Base-by-base conservation (phyloP, 1,140 invertebrate species). In the Drosophila saltans region DNA sequence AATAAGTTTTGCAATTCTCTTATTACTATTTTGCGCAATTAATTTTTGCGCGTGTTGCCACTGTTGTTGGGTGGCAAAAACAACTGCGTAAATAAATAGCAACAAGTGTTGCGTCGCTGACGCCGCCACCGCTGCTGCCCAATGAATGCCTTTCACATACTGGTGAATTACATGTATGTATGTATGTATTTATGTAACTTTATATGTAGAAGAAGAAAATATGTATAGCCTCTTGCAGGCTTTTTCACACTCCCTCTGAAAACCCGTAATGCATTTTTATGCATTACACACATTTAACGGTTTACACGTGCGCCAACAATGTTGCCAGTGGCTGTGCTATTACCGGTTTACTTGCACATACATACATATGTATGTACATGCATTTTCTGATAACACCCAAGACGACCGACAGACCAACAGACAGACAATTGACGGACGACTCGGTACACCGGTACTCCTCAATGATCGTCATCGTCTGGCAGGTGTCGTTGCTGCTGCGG, bases 21-120 rank as follows among this genome's bases (percentile, higher is more conserved):
- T 41, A 10, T 55, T 58, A 57, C 45, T 11, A 72, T 60, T 76
- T 85, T 72, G 65, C 40, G 43, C 75, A 85, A 84, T 75, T 71
- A 66, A 60, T 56, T 63, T 85, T 78, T 84, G 60, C 62, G 78
- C 59, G 63, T 73, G 60, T 33, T 72, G 65, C 24, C 45, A 26
- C 64, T 66, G 40, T 72, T 69, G 40, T 68, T 74, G 60, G 55
- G 28, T 45, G 33, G 16, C 16, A 56, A 75, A 70, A 57, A 48
- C 79, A 81, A 81, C 82, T 86, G 82, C 82, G 82, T 86, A 85
- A 85, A 85, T 86, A 52, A 85, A 72, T 30, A 56, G 67, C 81
- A 78, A 72, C 71, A 81, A 81, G 81, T 80, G 77, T 70, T 57
- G 65, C 21, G 21, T 26, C 21, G 7, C 52, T 62, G 52, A n/a